Conservation (phyloP, 2,797 vertebrate genomes). For the Oceanodroma leucorhoa region DNA sequence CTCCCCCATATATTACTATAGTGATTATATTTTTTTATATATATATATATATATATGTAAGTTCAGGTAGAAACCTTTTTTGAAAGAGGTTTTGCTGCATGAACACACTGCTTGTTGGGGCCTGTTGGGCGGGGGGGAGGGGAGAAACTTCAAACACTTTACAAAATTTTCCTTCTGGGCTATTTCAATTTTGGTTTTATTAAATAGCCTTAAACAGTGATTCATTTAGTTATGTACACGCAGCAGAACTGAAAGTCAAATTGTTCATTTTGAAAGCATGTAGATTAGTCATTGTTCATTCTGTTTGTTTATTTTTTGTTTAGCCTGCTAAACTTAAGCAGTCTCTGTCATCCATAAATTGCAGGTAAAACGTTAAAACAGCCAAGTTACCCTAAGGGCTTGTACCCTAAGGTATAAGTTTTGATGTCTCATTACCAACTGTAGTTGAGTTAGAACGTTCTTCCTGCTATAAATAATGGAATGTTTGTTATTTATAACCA, state of each 20-base stretch:
- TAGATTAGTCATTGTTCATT: neutral
- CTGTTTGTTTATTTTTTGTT: neutral
- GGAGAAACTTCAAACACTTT: neutral
- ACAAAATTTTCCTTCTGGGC: neutral
- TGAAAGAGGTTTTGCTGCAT: neutral
- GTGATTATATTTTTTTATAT: neutral
- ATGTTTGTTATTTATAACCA: neutral
- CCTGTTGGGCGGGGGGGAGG: neutral
- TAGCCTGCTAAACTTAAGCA: neutral
- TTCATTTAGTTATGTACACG: fast-evolving
- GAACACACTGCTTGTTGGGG: neutral
- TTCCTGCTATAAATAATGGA: neutral
- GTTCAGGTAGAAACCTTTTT: neutral
- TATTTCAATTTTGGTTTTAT: neutral
- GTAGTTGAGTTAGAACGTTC: fast-evolving
- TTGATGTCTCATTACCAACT: neutral
- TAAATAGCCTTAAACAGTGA: neutral
- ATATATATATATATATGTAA: too few relatives aligned
- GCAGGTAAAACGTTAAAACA: neutral
- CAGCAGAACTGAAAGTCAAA: neutral
- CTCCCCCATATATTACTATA: too few relatives aligned
- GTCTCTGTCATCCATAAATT: neutral
- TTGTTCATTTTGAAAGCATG: neutral
- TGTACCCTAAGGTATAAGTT: fast-evolving
- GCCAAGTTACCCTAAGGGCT: neutral